Evolutionary conservation across 2,113 vertebrate genomes (phyloP).

Genomic region (Columba livia): DNA sequence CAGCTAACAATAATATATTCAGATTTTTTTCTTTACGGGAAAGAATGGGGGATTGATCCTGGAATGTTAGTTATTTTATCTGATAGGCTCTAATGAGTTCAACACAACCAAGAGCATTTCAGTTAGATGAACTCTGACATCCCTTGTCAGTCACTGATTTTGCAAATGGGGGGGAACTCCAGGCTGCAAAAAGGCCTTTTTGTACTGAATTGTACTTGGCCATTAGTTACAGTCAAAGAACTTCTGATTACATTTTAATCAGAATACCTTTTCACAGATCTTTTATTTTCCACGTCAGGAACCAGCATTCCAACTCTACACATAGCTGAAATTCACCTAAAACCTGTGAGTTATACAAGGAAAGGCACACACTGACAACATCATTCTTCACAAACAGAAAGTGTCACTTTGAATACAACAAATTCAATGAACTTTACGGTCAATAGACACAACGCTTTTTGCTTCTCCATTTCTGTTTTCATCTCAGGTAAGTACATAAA

Average conservation of each 20-base stretch:
- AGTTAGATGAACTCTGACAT: constrained; percentile 82
- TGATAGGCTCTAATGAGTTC: constrained; percentile 78
- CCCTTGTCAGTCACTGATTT: constrained; percentile 75
- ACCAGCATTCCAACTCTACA: neutral
- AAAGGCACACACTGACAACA: neutral
- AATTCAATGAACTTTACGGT: neutral
- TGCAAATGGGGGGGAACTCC: constrained; percentile 76
- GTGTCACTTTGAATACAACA: neutral
- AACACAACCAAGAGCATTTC: constrained; percentile 74
- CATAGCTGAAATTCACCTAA: constrained; percentile 6
- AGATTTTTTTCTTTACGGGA: constrained; percentile 62
- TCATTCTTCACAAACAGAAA: neutral
- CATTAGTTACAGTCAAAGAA: constrained; percentile 76
- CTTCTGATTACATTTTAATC: constrained; percentile 76
- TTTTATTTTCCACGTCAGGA: constrained; percentile 55
- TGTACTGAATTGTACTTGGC: constrained; percentile 73
- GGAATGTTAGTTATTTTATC: constrained; percentile 82
- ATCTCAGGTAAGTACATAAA: neutral
- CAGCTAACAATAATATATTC: constrained; percentile 65
- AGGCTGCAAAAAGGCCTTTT: constrained; percentile 76
- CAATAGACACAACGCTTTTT: neutral
- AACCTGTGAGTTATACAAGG: neutral
- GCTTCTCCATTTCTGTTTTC: neutral
- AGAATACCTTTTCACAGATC: constrained; percentile 74
- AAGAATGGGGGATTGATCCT: constrained; percentile 73